These are phyloP conservation scores for Rhogogaster chlorosoma DNA, from an alignment of 2,888 invertebrate species.

Conservation along the genomic window DNA sequence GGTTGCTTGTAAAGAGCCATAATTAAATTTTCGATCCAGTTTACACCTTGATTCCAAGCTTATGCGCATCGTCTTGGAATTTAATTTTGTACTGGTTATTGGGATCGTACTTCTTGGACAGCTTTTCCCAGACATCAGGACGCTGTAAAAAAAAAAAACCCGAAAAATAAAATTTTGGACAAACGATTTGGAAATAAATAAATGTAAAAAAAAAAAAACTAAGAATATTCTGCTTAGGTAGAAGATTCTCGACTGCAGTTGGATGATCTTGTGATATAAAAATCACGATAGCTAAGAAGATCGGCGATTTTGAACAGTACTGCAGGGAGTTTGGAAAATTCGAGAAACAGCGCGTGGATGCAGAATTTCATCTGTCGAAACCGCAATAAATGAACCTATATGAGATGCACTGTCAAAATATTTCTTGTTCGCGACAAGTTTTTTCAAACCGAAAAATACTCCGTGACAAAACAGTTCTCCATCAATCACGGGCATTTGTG, in stretches of 20 bases:
- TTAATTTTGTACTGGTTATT: conserved; percentile 83
- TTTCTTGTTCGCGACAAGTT: background rate
- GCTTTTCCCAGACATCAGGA: conserved; percentile 82
- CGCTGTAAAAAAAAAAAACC: conserved; percentile 58
- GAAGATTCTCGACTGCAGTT: background rate
- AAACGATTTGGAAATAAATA: background rate
- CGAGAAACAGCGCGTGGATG: background rate
- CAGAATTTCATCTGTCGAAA: background rate
- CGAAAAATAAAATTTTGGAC: background rate
- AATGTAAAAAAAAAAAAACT: background rate
- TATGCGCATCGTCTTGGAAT: conserved; percentile 81
- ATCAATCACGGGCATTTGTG: background rate
- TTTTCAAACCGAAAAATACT: background rate
- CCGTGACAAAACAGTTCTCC: background rate
- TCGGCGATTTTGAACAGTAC: background rate
- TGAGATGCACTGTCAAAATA: background rate
- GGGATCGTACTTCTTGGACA: conserved; percentile 86
- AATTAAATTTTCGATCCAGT: conserved; percentile 20
- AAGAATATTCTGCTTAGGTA: background rate
- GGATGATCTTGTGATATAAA: background rate
- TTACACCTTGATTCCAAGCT: conserved; percentile 69
- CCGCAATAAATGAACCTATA: background rate
- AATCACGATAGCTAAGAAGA: background rate
- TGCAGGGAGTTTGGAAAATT: background rate
- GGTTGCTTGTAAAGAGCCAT: background rate